Evolutionary conservation across 2,888 invertebrate genomes (phyloP), one percentile per base, ranked within the genome.

Genomic region (Ceraclea dissimilis): DNA sequence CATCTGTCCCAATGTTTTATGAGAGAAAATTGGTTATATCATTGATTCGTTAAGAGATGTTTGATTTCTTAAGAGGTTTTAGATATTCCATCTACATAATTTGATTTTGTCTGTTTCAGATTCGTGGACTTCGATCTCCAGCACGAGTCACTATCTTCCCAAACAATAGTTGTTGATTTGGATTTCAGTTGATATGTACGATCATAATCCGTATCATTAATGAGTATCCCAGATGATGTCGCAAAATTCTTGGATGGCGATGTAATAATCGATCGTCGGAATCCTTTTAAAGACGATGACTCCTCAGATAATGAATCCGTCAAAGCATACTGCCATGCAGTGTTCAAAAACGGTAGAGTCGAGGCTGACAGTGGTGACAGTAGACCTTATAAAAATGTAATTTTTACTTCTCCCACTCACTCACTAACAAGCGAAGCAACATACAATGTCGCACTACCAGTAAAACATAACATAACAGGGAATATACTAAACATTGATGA

Each of bases 181-280:
- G 31, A 31, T 31, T 31, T 11, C 31, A 8, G 31, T 31, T 31
- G 6, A 31, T 6, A 31, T 6, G 6, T 6, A 31, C 11, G 31
- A n/a, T n/a, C 11, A 11, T 31, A 8, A 31, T 11, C 31, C 11
- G 31, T 31, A 6, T 31, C 31, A 31, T 53, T 53, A 33, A 53
- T 53, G 53, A 53, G 48, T 53, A 33, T 48, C 26, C 48, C 26
- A 19, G 52, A 47, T 11, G 47, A 51, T 6, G 58, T 39, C 5
- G 22, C 51, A 44, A 60, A 59, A 55, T 57, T 57, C 57, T 51
- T 54, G 21, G 51, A 51, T 31, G 58, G 58, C 39, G 54, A 54
- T 17, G 49, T 54, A 26, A 58, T 58, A 21, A 33, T 58, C 22
- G 58, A 58, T 17, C 44, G 58, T 5, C 44, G n/a, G 18, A 58